These are phyloP conservation scores for Ursus arctos DNA, from an alignment of 2,113 vertebrate genomes.

Conservation along the genomic window DNA sequence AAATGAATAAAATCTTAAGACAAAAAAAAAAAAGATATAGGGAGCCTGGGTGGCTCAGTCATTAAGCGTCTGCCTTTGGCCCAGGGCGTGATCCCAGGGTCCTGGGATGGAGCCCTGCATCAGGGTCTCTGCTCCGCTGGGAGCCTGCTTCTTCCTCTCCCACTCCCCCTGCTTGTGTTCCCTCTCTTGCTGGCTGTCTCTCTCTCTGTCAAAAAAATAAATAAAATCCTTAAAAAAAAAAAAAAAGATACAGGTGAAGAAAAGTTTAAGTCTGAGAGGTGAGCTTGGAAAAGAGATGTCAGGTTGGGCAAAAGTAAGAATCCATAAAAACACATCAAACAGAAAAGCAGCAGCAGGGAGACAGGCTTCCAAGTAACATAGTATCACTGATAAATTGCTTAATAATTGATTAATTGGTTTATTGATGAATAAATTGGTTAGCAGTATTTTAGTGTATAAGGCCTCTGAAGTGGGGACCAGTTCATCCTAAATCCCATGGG, in stretches of 20 bases:
- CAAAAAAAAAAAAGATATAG: too few species aligned
- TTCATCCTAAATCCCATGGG: neutral
- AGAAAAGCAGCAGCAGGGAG: neutral
- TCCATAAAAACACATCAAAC: neutral
- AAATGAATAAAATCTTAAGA: too few species aligned
- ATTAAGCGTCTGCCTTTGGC: too few species aligned
- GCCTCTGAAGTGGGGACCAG: neutral
- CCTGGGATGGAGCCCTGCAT: too few species aligned
- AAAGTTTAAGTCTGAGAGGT: neutral
- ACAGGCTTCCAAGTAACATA: neutral
- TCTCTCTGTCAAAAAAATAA: too few species aligned
- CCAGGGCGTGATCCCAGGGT: too few species aligned
- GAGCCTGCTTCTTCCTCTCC: too few species aligned
- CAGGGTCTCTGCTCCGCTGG: too few species aligned
- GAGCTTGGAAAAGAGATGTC: neutral
- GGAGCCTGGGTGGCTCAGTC: too few species aligned
- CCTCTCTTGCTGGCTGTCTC: too few species aligned
- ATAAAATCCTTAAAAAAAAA: too few species aligned
- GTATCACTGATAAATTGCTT: neutral
- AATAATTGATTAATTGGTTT: neutral
- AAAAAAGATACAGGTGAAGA: neutral
- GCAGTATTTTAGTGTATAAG: neutral
- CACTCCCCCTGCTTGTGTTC: too few species aligned
- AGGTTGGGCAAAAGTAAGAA: neutral
- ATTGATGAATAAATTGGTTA: neutral